These are phyloP conservation scores for Drosophila maculinotata DNA, from an alignment of 2,888 invertebrate species.

Conservation along the genomic window DNA sequence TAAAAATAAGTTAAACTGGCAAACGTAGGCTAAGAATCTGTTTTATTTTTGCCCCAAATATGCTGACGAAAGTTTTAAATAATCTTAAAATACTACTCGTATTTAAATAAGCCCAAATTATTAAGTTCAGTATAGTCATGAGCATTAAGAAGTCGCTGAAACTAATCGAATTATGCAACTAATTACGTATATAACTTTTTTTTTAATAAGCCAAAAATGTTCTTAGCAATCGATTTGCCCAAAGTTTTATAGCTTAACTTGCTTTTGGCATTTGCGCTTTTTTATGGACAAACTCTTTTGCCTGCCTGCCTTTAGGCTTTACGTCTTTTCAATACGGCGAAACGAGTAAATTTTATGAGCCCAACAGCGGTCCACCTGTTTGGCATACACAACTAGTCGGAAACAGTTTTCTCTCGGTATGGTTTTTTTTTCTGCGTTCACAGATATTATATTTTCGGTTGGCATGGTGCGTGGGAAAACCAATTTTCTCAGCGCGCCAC, in stretches of 20 bases:
- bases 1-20: too few relatives aligned
- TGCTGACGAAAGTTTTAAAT: too few relatives aligned
- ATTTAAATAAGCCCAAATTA: too few relatives aligned
- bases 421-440: slow-evolving; percentile 13
- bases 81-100: too few relatives aligned
- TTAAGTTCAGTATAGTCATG: too few relatives aligned
- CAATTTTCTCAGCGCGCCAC: slow-evolving; percentile 69
- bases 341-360: slow-evolving; percentile 65
- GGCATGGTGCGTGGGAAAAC: slow-evolving; percentile 72
- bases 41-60: too few relatives aligned
- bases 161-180: not conserved
- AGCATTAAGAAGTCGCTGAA: not conserved
- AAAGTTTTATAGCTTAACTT: slow-evolving; percentile 26
- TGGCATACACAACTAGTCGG: slow-evolving; percentile 71
- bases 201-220: not conserved
- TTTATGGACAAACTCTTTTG: slow-evolving; percentile 49
- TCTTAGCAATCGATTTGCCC: slow-evolving; percentile 1
- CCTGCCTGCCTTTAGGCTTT: slow-evolving; percentile 61
- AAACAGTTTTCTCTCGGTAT: slow-evolving; percentile 32
- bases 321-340: slow-evolving; percentile 63
- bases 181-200: not conserved
- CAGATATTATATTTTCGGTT: slow-evolving; percentile 61
- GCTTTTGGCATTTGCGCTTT: slow-evolving; percentile 16
- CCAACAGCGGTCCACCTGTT: slow-evolving; percentile 67
- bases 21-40: too few relatives aligned